These are phyloP conservation scores for Pedionomus torquatus DNA, from an alignment of 2,113 vertebrate genomes.

Conservation along the genomic window DNA sequence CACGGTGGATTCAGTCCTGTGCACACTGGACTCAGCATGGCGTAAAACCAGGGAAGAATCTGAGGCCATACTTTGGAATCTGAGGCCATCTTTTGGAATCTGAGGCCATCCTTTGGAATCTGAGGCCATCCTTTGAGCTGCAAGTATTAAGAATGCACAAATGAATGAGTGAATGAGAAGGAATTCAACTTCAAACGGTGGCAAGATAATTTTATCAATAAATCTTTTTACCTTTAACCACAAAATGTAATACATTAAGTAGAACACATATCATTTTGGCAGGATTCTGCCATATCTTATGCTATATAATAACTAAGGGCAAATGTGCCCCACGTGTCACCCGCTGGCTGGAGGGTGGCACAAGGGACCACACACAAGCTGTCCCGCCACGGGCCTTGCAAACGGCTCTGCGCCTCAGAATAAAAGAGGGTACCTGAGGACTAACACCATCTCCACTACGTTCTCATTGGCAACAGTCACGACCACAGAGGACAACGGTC, in stretches of 20 bases:
- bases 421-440: neutral
- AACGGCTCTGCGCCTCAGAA: neutral
- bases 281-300: neutral
- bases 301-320: constrained; percentile 1
- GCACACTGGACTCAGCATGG: neutral
- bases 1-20: neutral
- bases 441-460: neutral
- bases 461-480: neutral
- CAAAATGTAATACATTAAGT: neutral
- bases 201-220: neutral
- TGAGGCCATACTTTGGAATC: no score
- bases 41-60: neutral
- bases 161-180: neutral
- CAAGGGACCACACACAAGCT: neutral
- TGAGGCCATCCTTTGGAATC: neutral
- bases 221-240: constrained; percentile 9
- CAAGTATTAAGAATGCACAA: neutral
- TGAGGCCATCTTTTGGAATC: neutral
- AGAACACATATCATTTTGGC: constrained; percentile 25
- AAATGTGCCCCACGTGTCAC: neutral
- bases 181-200: neutral
- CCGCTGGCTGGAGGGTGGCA: neutral
- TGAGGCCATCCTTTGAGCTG: neutral
- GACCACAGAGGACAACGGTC: neutral
- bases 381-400: neutral